Evolutionary conservation across 2,888 invertebrate genomes (phyloP), one percentile per base, ranked within the genome.

Genomic region (Stegophylla sp.): DNA sequence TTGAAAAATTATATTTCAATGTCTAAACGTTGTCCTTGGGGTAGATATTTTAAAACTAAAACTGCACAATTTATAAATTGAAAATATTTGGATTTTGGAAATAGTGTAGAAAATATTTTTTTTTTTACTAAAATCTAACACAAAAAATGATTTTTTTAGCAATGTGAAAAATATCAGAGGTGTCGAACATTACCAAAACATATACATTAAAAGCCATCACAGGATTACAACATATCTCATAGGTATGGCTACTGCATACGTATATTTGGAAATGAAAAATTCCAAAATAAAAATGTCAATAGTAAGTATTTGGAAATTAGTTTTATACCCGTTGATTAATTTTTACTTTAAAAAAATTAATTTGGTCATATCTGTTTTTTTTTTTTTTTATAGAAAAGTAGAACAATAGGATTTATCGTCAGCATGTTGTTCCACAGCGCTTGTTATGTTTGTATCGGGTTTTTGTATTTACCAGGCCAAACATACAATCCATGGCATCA

Each of bases 181-280:
- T 15, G 13, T 48, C 12, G 48, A 48, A 7, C 48, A 48, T 48
- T 48, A 9, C 48, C 48, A 48, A 3, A 10, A 82, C n/a, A 73
- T 83, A 1, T 85, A 85, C 66, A 84, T 84, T n/a, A 84, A 84
- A 79, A 84, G 83, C n/a, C 84, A 85, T 73, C 83, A 83, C 79
- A 82, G 84, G 48, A 83, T 83, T 48, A 83, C 83, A 17, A 84
- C 84, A 15, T 85, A 85, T 81, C 74, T 85, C 67, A 79, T 83
- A n/a, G 84, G 84, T 12, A 83, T 84, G 69, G 81, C 83, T 41
- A 75, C 84, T 20, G 84, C 84, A 15, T 84, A 84, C 66, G 67
- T 84, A 12, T 82, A 74, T 67, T 34, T 72, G 63, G 82, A 82
- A 48, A 63, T 84, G 61, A 83, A 83, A 56, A 82, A 66, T 61